Evolutionary conservation across 2,888 invertebrate genomes (phyloP), one percentile per base, ranked within the genome.

Genomic region (Frankliniella intonsa): DNA sequence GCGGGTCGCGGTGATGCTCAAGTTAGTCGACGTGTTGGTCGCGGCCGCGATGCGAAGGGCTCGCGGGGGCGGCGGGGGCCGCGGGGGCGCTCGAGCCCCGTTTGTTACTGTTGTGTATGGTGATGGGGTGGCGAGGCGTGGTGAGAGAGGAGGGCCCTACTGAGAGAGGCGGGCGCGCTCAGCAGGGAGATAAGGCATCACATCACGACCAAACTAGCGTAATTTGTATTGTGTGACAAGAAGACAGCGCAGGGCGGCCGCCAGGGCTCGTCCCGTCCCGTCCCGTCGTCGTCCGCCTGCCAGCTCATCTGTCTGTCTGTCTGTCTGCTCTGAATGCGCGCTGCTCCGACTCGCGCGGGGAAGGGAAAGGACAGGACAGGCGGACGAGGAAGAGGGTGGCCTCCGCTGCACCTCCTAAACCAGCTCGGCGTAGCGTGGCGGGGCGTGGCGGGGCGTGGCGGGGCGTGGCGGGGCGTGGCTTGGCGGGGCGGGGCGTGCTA

Each of bases 201-300:
- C 14, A 55, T 55, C 55, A 19, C 17, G 55, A 55, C 69, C n/a
- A 69, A 69, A 69, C 69, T 69, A 69, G 69, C 69, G 69, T 69
- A 69, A 69, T 69, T 69, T 69, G 69, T 69, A 69, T 69, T 69
- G 69, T 69, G 69, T 69, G 69, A 69, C 69, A 22, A 69, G 69
- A 69, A 38, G 38, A 38, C 38, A 38, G 38, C 38, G 38, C 38
- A 5, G 3, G 38, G n/a, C n/a, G 38, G 38, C 38, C 38, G 38
- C 5, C 38, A n/a, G 9, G 69, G 14, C 55, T 8, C 12, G 55
- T 17, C 55, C 12, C 17, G 55, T 2, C 12, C 55, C 69, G 22
- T 3, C 69, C 69, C 65, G n/a, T 2, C 19, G n/a, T 14, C n/a
- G 65, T 9, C 65, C n/a, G 65, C n/a, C 65, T 19, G 22, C 11